Evolutionary conservation across 2,888 invertebrate species (phyloP).

Genomic region (Drosophila monieri): DNA sequence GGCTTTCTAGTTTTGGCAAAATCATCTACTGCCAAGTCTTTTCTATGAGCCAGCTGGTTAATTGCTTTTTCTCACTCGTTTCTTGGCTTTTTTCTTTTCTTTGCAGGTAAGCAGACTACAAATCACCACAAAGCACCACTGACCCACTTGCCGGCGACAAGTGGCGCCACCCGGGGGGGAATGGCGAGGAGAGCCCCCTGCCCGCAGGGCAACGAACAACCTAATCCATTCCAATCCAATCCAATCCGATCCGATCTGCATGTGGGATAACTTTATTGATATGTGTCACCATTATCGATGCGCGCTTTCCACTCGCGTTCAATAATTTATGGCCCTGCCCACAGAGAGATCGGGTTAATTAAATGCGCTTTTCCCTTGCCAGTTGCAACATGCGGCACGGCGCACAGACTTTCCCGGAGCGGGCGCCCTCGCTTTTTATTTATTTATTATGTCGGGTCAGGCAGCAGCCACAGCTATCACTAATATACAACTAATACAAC

Average conservation of each 20-base stretch:
- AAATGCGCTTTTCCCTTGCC: constrained; percentile 29
- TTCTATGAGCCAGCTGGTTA: constrained; percentile 58
- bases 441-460: too few species aligned
- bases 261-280: constrained; percentile 75
- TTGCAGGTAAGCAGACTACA: constrained; percentile 62
- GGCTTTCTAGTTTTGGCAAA: constrained; percentile 35
- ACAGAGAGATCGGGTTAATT: constrained; percentile 39
- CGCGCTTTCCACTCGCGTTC: constrained; percentile 35
- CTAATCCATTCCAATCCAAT: neutral
- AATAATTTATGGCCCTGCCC: constrained; percentile 30
- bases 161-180: constrained; percentile 32
- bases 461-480: too few species aligned
- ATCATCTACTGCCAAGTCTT: constrained; percentile 40
- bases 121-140: constrained; percentile 41
- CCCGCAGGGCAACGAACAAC: constrained; percentile 29
- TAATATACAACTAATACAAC: too few species aligned
- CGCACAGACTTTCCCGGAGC: neutral
- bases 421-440: constrained; percentile 28
- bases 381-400: neutral
- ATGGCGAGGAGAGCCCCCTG: neutral
- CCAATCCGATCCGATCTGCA: constrained; percentile 32
- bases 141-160: constrained; percentile 63
- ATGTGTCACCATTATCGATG: constrained; percentile 62
- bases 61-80: constrained; percentile 56
- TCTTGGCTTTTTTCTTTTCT: constrained; percentile 35